phyloP scores from a whole-genome alignment of 2,797 vertebrate species.

The Otolemur crassicaudatus region DNA sequence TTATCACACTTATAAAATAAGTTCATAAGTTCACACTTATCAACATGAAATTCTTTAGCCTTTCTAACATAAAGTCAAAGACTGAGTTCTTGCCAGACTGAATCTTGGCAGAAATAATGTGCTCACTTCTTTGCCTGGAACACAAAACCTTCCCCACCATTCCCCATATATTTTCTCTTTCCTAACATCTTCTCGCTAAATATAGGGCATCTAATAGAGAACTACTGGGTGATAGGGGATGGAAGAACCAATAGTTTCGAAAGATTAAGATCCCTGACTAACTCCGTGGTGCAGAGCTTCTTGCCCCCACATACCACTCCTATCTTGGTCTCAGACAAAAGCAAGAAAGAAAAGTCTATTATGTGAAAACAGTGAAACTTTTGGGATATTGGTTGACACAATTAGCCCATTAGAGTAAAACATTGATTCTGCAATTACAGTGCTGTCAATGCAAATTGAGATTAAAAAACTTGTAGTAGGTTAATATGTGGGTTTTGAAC shows the following conservation, averaged over 20 bases:
- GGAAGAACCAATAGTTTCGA: not conserved
- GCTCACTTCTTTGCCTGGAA: not conserved
- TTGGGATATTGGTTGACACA: not conserved
- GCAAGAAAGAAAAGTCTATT: not conserved
- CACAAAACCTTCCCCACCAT: not conserved
- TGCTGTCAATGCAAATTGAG: not conserved
- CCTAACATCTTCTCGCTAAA: not conserved
- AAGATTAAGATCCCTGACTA: not conserved
- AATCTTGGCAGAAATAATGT: not conserved
- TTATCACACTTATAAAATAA: too few relatives aligned
- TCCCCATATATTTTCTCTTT: not conserved
- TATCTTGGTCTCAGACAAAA: not conserved
- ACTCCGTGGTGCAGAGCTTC: not conserved
- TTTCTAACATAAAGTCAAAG: constrained; percentile 9
- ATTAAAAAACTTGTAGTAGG: not conserved
- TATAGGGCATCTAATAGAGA: not conserved
- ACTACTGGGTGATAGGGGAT: not conserved
- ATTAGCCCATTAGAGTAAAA: not conserved
- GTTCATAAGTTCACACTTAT: not conserved
- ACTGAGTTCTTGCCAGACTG: not conserved
- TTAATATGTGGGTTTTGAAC: not conserved
- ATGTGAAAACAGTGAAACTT: not conserved
- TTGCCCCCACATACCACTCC: not conserved
- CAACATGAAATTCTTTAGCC: not conserved
- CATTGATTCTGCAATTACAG: not conserved